These are phyloP conservation scores for Cyanoderma ruficeps DNA, from an alignment of 2,113 vertebrate genomes.

Conservation along the genomic window DNA sequence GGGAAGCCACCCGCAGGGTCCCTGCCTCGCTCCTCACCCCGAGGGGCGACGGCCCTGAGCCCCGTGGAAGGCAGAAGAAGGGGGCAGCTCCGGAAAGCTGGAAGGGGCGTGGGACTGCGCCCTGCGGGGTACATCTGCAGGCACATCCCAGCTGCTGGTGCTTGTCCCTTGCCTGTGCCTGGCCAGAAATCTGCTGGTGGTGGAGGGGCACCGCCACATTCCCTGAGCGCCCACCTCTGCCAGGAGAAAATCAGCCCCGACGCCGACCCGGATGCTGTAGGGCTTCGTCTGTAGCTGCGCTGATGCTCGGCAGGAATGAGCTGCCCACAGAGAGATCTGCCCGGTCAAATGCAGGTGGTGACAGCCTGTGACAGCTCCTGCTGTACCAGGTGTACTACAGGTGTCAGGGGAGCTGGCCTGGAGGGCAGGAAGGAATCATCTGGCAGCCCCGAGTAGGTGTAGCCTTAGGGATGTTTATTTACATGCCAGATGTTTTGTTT, in stretches of 20 bases:
- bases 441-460: accelerated
- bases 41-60: accelerated
- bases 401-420: not conserved
- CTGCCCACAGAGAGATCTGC: not conserved
- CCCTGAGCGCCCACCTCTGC: not conserved
- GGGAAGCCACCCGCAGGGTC: accelerated
- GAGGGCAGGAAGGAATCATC: not conserved
- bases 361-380: not conserved
- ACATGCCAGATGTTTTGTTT: not conserved
- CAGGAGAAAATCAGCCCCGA: too few species aligned
- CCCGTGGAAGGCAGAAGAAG: accelerated
- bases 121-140: not conserved
- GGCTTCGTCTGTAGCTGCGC: not conserved
- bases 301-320: not conserved
- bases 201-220: not conserved
- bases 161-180: not conserved
- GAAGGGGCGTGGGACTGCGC: accelerated
- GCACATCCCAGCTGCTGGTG: not conserved
- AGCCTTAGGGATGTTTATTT: not conserved
- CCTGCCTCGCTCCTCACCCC: not conserved
- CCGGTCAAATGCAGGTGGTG: accelerated
- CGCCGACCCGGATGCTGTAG: accelerated
- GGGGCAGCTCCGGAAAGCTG: not conserved
- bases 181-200: not conserved
- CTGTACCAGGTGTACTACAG: not conserved